Percentiles rank a stretch among this genome's conserved stretches.
Evolutionary conservation across 1,140 invertebrate genomes (phyloP).

Genomic region (Orchesella cincta): DNA sequence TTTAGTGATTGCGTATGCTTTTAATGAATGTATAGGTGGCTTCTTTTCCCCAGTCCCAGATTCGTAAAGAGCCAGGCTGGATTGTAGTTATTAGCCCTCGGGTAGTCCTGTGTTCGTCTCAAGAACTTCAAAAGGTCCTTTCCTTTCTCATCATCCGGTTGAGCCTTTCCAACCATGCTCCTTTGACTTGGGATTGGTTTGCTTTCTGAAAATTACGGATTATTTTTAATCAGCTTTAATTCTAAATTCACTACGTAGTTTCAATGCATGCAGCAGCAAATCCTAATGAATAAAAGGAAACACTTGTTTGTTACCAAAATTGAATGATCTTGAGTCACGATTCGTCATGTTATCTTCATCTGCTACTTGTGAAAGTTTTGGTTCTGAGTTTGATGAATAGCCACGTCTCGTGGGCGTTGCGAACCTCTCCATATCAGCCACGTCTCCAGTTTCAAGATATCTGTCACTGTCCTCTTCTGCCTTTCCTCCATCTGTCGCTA

Average conservation of each 20-base stretch:
- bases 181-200: conserved; percentile 9
- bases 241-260: background rate
- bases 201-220: background rate
- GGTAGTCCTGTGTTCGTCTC: background rate
- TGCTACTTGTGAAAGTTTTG: background rate
- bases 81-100: conserved; percentile 42
- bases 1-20: background rate
- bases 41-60: conserved; percentile 42
- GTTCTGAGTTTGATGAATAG: conserved; percentile 21
- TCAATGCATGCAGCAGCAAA: too few relatives aligned
- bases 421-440: background rate
- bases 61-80: conserved; percentile 46
- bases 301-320: too few relatives aligned
- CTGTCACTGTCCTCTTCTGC: conserved; percentile 4
- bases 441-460: background rate
- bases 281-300: too few relatives aligned
- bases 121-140: conserved; percentile 7
- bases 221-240: background rate
- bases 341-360: too few relatives aligned
- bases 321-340: background rate
- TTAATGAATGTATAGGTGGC: background rate
- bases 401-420: conserved; percentile 15
- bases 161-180: background rate
- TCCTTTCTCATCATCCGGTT: background rate
- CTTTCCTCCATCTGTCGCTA: background rate